phyloP scores from a whole-genome alignment of 2,113 vertebrate species.

The Lynx canadensis region DNA sequence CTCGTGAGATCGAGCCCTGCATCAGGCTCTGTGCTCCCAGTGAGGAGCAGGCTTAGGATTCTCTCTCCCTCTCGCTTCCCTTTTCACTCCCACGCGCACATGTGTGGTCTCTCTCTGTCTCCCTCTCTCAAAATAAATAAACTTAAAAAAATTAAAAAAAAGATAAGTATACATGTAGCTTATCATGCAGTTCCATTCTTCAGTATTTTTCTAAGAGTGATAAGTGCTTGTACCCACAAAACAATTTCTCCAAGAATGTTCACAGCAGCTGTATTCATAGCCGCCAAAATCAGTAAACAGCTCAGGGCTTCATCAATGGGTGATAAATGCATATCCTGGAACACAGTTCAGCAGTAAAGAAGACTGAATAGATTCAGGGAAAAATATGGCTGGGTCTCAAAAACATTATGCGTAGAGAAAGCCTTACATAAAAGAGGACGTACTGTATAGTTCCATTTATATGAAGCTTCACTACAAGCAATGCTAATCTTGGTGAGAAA shows the following conservation, averaged over 20 bases:
- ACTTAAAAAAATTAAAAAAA: no score
- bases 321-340: background rate
- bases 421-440: background rate
- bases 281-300: background rate
- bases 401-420: background rate
- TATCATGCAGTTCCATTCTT: background rate
- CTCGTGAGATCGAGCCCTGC: no score
- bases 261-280: background rate
- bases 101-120: no score
- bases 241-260: background rate
- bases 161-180: background rate
- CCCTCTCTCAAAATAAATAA: no score
- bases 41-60: no score
- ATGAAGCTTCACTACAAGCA: background rate
- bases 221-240: background rate
- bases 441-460: background rate
- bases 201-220: background rate
- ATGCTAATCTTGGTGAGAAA: background rate
- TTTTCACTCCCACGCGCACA: no score
- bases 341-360: background rate
- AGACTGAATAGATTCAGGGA: background rate
- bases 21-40: no score
- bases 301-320: background rate
- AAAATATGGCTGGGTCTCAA: background rate
- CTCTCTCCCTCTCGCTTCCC: no score